Evolutionary conservation across 2,888 invertebrate genomes (phyloP).

Genomic region (Caenorhabditis panamensis): DNA sequence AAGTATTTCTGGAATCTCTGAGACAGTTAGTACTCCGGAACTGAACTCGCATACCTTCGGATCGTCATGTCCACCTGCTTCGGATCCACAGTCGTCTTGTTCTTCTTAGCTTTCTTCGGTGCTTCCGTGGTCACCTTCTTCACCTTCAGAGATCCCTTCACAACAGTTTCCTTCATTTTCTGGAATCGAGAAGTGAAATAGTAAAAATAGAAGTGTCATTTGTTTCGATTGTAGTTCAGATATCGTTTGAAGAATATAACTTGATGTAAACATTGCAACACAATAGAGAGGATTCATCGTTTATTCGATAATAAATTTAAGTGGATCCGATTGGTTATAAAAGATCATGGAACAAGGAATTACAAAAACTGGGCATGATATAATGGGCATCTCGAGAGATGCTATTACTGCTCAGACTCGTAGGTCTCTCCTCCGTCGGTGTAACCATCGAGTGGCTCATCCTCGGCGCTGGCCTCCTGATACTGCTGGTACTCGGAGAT

Average conservation of each 20-base stretch:
- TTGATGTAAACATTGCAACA: neutral
- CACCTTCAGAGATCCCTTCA: conserved; percentile 73
- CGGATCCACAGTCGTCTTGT: conserved; percentile 65
- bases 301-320: conserved; percentile 35
- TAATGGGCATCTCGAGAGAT: conserved; percentile 12
- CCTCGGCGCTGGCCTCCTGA: conserved; percentile 84
- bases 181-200: too few species aligned
- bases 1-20: conserved; percentile 52
- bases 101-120: conserved; percentile 66
- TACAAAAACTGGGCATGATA: conserved; percentile 29
- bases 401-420: conserved; percentile 54
- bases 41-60: conserved; percentile 30
- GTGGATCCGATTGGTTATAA: conserved; percentile 21
- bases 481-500: conserved; percentile 93
- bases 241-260: conserved; percentile 8
- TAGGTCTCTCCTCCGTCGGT: conserved; percentile 58
- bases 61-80: conserved; percentile 69
- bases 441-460: conserved; percentile 56
- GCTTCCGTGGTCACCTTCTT: conserved; percentile 66
- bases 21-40: conserved; percentile 13
- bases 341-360: conserved; percentile 42
- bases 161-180: conserved; percentile 63
- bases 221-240: neutral
- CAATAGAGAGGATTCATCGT: conserved; percentile 8
- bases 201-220: too few species aligned